Conservation (phyloP, 2,113 vertebrate species). For the Macrotus californicus region DNA sequence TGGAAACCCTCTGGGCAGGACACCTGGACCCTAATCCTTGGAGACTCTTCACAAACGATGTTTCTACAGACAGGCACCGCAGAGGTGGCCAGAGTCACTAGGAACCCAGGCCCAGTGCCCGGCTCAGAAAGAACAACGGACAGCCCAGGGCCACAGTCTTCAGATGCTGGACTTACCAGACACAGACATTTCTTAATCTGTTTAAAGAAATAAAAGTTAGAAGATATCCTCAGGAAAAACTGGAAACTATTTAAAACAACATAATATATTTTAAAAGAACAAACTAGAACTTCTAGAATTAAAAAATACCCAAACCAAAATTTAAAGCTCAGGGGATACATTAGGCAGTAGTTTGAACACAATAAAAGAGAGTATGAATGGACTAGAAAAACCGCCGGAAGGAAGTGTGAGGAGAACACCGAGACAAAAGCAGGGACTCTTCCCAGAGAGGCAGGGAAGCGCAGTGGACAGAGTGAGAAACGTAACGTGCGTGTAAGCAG, state of each 20-base stretch:
- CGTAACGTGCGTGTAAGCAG: accelerated
- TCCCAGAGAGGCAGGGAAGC: too few species aligned
- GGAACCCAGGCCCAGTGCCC: not conserved
- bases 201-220: not conserved
- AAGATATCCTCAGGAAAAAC: not conserved
- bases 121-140: too few species aligned
- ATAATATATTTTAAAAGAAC: not conserved
- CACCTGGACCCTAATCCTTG: not conserved
- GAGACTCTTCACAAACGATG: not conserved
- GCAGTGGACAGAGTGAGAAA: accelerated
- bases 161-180: not conserved
- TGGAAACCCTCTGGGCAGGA: not conserved
- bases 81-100: not conserved
- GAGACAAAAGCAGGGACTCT: not conserved
- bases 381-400: not conserved
- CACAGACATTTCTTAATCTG: not conserved
- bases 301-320: not conserved
- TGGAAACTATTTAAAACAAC: not conserved
- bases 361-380: not conserved
- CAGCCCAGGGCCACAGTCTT: not conserved
- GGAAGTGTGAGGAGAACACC: not conserved
- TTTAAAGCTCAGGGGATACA: not conserved
- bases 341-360: not conserved
- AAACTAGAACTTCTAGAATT: not conserved
- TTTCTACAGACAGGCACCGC: not conserved